Evolutionary conservation across 2,797 vertebrate species (phyloP).

Genomic region (Diglossa cyanea): DNA sequence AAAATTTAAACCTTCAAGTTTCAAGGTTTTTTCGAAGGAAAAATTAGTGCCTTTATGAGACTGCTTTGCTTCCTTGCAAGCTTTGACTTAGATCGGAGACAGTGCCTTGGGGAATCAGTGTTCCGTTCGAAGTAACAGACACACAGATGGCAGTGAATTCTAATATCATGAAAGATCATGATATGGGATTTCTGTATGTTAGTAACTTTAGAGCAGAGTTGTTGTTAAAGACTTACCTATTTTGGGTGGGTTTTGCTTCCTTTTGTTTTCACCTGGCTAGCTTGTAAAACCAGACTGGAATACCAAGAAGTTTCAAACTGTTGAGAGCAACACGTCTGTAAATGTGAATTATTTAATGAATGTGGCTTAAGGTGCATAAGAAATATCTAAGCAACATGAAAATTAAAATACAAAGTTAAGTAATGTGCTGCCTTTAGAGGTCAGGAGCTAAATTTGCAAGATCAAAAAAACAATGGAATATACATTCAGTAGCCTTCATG

Average conservation of each 20-base stretch:
- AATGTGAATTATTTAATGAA: neutral
- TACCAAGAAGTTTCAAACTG: neutral
- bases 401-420: neutral
- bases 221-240: neutral
- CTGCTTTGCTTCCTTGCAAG: neutral
- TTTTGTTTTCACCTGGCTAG: neutral
- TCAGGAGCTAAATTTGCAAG: neutral
- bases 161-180: neutral
- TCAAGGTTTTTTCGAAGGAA: neutral
- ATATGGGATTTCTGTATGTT: neutral
- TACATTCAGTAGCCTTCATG: neutral
- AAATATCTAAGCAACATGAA: neutral
- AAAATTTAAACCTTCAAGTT: constrained; percentile 4
- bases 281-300: neutral
- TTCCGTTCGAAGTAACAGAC: neutral
- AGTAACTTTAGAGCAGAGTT: neutral
- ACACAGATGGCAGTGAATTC: neutral
- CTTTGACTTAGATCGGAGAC: neutral
- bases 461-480: neutral
- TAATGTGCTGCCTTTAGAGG: neutral
- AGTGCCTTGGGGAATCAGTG: neutral
- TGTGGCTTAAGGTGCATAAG: neutral
- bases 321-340: neutral
- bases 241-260: neutral
- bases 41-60: neutral